These are phyloP conservation scores for Sinonovacula constricta DNA, from an alignment of 1,140 invertebrate species.

Conservation along the genomic window DNA sequence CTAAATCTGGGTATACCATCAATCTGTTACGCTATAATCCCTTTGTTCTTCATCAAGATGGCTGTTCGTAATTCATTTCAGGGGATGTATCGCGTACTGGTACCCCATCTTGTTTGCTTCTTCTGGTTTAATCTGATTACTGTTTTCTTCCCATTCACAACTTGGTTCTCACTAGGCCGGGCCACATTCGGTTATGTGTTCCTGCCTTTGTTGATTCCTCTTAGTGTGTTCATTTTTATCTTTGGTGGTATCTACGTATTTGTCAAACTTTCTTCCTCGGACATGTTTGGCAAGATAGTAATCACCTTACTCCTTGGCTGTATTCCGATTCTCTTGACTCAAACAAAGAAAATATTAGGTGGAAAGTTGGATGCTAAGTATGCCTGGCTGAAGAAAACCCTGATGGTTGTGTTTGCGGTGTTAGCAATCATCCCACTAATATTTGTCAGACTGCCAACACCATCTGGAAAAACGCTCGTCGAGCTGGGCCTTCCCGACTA, in stretches of 20 bases:
- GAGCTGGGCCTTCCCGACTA: slow-evolving; percentile 63
- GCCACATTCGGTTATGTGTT: slow-evolving; percentile 83
- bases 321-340: slow-evolving; percentile 65
- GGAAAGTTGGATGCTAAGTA: slow-evolving; percentile 62
- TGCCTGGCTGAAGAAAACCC: slow-evolving; percentile 61
- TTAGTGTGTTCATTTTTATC: slow-evolving; percentile 58
- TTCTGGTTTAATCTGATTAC: slow-evolving; percentile 89
- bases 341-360: slow-evolving; percentile 68
- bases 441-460: slow-evolving; percentile 63
- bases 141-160: slow-evolving; percentile 80
- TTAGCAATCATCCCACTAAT: slow-evolving; percentile 67
- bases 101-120: slow-evolving; percentile 91
- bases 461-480: slow-evolving; percentile 36
- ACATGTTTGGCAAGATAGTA: slow-evolving; percentile 68
- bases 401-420: slow-evolving; percentile 69
- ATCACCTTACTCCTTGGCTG: slow-evolving; percentile 64
- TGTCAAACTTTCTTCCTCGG: slow-evolving; percentile 62
- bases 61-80: slow-evolving; percentile 86
- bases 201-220: slow-evolving; percentile 68
- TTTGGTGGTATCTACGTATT: slow-evolving; percentile 53
- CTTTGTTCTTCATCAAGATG: slow-evolving; percentile 86
- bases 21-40: slow-evolving; percentile 88
- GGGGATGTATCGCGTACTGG: slow-evolving; percentile 86
- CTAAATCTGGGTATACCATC: slow-evolving; percentile 81
- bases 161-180: slow-evolving; percentile 87